A percentile compares a stretch with the other conserved stretches of the same genome.
These are phyloP conservation scores for Rhimphoctona megacephalus DNA, from an alignment of 2,888 invertebrate genomes.

Conservation along the genomic window DNA sequence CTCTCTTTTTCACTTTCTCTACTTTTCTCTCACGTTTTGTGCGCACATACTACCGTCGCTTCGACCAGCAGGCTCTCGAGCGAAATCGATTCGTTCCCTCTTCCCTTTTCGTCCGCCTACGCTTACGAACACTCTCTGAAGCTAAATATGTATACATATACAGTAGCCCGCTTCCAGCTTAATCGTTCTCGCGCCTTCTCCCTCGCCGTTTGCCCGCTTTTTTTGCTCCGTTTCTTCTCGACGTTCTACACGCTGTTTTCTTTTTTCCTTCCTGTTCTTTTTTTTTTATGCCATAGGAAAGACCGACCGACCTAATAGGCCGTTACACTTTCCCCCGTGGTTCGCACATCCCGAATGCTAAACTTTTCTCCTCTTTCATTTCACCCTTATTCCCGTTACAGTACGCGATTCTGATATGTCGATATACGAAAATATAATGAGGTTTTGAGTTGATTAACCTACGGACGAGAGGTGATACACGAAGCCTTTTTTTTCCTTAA, in stretches of 20 bases:
- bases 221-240: slow-evolving; percentile 22
- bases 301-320: slow-evolving; percentile 60
- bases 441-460: slow-evolving; percentile 43
- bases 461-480: neutral
- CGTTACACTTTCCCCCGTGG: slow-evolving; percentile 55
- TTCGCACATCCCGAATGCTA: slow-evolving; percentile 24
- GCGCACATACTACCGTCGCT: slow-evolving; percentile 53
- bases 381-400: slow-evolving; percentile 29
- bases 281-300: slow-evolving; percentile 29
- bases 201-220: slow-evolving; percentile 41
- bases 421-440: slow-evolving; percentile 35
- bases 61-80: slow-evolving; percentile 64
- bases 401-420: slow-evolving; percentile 5
- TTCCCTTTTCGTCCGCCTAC: slow-evolving; percentile 33
- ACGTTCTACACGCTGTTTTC: slow-evolving; percentile 30
- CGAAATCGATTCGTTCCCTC: slow-evolving; percentile 61
- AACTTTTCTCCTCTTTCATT: slow-evolving; percentile 7
- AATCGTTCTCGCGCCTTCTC: slow-evolving; percentile 65
- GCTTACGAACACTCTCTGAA: slow-evolving; percentile 26
- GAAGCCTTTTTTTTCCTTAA: neutral
- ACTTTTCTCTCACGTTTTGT: slow-evolving; percentile 20
- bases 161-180: slow-evolving; percentile 46
- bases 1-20: slow-evolving; percentile 32
- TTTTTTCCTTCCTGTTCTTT: neutral
- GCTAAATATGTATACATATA: slow-evolving; percentile 5